Conservation (phyloP, 2,888 invertebrate genomes). For the Tenthredo notha region DNA sequence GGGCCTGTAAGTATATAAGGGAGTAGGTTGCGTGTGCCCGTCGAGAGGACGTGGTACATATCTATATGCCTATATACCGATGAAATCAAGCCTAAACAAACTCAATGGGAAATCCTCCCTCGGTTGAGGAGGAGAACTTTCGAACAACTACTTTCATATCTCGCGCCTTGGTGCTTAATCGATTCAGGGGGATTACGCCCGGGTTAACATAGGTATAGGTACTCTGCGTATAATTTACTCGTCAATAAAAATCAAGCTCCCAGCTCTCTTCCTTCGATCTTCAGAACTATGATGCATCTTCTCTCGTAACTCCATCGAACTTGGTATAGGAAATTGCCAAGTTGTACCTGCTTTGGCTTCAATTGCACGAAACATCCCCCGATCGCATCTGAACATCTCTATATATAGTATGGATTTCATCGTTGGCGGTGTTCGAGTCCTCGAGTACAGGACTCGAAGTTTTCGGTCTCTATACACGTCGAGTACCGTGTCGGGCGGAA, state of each 20-base stretch:
- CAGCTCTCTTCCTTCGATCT: background rate
- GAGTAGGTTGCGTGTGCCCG: background rate
- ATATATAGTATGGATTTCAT: background rate
- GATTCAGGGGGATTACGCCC: background rate
- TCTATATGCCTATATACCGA: background rate
- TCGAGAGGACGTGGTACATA: background rate
- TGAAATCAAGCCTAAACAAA: slow-evolving; percentile 48
- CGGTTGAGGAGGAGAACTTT: background rate
- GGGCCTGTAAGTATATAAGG: background rate
- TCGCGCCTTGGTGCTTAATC: background rate
- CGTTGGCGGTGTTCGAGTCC: background rate
- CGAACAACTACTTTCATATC: slow-evolving; percentile 23
- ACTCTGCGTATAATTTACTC: background rate
- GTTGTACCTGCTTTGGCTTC: background rate
- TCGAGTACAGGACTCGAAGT: background rate
- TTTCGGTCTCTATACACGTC: background rate
- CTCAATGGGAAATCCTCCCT: slow-evolving; percentile 10
- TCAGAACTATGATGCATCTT: background rate
- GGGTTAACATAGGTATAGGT: background rate
- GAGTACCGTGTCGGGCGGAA: background rate
- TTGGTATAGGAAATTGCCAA: background rate
- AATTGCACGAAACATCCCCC: background rate
- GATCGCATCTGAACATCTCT: background rate
- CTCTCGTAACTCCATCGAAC: background rate
- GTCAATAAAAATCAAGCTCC: background rate